Evolutionary conservation across 2,797 vertebrate genomes (phyloP).

Genomic region (Melanogrammus aeglefinus): DNA sequence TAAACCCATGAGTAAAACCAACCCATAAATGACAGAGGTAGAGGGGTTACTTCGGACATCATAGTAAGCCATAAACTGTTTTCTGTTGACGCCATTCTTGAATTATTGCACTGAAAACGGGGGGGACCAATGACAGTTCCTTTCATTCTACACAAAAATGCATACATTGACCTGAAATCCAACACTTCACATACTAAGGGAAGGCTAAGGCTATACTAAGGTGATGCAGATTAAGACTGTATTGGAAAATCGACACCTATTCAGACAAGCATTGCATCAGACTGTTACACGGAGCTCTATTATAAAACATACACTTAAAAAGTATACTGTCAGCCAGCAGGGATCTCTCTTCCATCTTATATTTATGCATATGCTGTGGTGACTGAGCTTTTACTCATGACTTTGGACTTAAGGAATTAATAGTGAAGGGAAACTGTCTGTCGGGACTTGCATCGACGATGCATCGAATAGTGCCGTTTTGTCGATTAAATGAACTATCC

Average conservation of each 20-base stretch:
- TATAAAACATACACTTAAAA: background rate
- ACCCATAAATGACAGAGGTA: conserved; percentile 10
- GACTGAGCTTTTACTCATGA: background rate
- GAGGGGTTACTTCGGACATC: conserved; percentile 32
- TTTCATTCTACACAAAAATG: conserved; percentile 23
- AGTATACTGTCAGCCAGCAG: background rate
- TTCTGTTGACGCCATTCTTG: conserved; percentile 10
- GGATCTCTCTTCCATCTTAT: background rate
- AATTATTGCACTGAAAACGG: conserved; percentile 45
- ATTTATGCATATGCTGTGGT: background rate
- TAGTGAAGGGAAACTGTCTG: conserved; percentile 2
- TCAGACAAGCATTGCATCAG: conserved; percentile 11
- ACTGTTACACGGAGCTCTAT: background rate
- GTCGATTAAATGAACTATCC: background rate
- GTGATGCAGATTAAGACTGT: background rate
- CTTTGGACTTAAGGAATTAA: background rate
- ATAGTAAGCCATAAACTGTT: conserved; percentile 43
- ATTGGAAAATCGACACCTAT: background rate
- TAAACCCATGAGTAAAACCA: conserved; percentile 11
- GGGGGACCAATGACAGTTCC: conserved; percentile 33
- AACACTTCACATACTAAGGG: conserved; percentile 54
- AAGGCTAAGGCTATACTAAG: no score
- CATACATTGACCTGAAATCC: conserved; percentile 32
- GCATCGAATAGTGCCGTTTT: background rate
- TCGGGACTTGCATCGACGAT: background rate